Evolutionary conservation across 1,140 invertebrate species (phyloP).

Genomic region (Hermetia illucens): DNA sequence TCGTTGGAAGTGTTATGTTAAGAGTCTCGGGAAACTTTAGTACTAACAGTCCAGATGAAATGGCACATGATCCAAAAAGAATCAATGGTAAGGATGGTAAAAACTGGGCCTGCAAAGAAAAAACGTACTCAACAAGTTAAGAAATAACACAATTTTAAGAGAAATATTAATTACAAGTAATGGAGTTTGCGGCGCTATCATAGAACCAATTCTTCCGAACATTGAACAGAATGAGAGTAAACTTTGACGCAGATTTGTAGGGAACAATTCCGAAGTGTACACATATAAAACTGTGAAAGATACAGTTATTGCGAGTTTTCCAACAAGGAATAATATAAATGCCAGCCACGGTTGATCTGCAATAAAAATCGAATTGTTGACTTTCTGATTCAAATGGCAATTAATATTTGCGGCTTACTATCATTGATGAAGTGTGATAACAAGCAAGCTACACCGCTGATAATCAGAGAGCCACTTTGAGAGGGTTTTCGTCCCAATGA

Average conservation of each 20-base stretch:
- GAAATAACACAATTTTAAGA: background rate
- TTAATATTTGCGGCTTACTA: background rate
- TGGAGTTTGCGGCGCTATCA: slow-evolving; percentile 48
- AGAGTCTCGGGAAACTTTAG: slow-evolving; percentile 52
- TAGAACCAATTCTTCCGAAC: slow-evolving; percentile 48
- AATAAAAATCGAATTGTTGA: slow-evolving; percentile 29
- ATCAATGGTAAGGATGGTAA: slow-evolving; percentile 47
- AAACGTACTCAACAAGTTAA: background rate
- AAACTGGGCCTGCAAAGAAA: slow-evolving; percentile 15
- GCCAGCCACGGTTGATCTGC: slow-evolving; percentile 27
- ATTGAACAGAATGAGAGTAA: slow-evolving; percentile 50
- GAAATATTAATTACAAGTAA: slow-evolving; percentile 26
- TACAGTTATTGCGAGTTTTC: slow-evolving; percentile 57
- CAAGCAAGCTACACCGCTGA: no score
- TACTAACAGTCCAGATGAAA: slow-evolving; percentile 41
- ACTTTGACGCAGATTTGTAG: slow-evolving; percentile 46
- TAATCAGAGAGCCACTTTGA: slow-evolving; percentile 38
- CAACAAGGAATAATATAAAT: slow-evolving; percentile 47
- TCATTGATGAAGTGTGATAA: no score
- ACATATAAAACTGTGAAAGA: slow-evolving; percentile 55
- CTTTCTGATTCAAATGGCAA: no score
- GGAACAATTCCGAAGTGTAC: slow-evolving; percentile 55
- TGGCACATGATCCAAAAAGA: slow-evolving; percentile 49
- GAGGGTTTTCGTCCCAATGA: slow-evolving; percentile 40
- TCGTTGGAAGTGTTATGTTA: slow-evolving; percentile 45